Base-by-base conservation (phyloP, 2,797 vertebrate species). In the Brachyrhaphis roseni region DNA sequence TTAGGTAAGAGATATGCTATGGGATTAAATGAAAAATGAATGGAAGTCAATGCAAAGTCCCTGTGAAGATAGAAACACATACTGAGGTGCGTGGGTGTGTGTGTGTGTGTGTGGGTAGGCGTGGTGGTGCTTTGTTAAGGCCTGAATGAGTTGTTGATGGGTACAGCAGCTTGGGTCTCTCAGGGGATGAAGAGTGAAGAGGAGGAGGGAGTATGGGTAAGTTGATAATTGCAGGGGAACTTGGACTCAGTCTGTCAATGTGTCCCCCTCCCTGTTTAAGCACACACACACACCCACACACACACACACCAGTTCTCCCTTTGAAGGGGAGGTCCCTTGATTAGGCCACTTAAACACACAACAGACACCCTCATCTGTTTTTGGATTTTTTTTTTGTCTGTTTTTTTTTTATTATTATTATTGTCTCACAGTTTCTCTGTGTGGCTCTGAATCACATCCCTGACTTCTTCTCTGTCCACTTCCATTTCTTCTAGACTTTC, bases 101-200 rank as follows among this genome's bases (percentile, higher is more conserved):
- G 74, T 47, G 83, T 53, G 74, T 53, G 74, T 76, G 66, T 34
- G 49, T 13, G 43, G 31, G 85, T 70, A 80, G 87, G 91, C 79
- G 90, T 92, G 91, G 90, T 83, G 87, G 87, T 87, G 90, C 93
- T 94, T 94, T 94, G 93, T 94, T 94, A 93, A 94, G 86, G 91
- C 88, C 92, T 94, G 93, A 93, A 94, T 93, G 93, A 94, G 93
- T 93, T 92, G 92, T 93, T 94, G 93, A 94, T 93, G 93, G 92
- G 86, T 91, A 86, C 93, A 92, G 93, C 93, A 94, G 93, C 93
- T 93, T 94, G 93, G 89, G 77, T 93, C 91, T 94, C 93, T 91
- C 92, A 88, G 92, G 93, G 92, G 93, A 94, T 82, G 89, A 82
- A 77, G 80, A 80, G 82, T 71, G 84, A 76, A 49, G 80, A 43